Conservation (phyloP, 92 coral and sea anemone genomes). For the Porites evermanni region DNA sequence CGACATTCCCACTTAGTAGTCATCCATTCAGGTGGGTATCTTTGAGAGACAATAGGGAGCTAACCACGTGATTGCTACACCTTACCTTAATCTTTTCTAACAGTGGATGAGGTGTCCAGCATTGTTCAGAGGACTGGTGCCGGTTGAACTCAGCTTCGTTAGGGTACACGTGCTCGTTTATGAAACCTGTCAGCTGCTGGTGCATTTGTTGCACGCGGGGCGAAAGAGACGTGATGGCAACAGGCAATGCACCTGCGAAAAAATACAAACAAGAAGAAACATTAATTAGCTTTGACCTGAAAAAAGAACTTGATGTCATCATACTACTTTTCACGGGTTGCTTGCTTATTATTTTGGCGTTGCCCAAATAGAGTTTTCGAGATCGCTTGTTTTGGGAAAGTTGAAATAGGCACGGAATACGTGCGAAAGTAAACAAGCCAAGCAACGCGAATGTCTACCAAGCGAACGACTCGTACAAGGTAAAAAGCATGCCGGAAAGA, state of each 20-base stretch:
- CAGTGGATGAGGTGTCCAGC: conserved; percentile 87
- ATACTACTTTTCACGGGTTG: no score
- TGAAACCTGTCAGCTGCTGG: conserved; percentile 68
- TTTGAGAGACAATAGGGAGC: not conserved
- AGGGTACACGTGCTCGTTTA: conserved; percentile 67
- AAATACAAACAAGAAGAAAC: not conserved
- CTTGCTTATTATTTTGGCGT: no score
- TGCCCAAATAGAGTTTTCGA: no score
- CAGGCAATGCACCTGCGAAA: conserved; percentile 71
- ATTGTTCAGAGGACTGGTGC: conserved; percentile 69
- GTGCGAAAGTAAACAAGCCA: no score
- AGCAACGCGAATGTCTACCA: no score
- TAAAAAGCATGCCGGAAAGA: no score
- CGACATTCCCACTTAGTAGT: no score
- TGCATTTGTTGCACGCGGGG: conserved; percentile 77
- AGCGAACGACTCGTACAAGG: no score
- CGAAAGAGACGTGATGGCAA: conserved; percentile 64
- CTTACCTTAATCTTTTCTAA: conserved; percentile 90
- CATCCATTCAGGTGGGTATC: no score
- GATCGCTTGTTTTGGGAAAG: no score
- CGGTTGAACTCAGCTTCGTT: conserved; percentile 70
- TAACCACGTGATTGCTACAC: not conserved
- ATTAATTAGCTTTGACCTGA: not conserved
- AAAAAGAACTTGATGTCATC: not conserved
- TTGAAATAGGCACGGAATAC: no score